phyloP scores from a whole-genome alignment of 2,888 invertebrate genomes.

The Stomorhina lunata region DNA sequence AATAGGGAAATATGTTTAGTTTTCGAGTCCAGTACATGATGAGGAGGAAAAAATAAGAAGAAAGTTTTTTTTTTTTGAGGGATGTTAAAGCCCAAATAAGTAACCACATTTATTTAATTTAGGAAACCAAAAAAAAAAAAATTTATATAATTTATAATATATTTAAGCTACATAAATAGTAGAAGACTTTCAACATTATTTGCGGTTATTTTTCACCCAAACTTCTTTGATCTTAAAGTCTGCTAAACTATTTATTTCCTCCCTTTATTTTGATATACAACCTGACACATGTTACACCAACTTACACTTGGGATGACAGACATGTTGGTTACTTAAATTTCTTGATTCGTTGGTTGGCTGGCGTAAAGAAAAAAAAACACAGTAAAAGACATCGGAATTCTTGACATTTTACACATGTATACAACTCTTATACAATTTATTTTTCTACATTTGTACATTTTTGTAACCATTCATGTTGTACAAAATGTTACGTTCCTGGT shows the following conservation, averaged over 20 bases:
- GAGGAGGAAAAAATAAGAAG: too few species aligned
- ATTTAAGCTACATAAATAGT: background rate
- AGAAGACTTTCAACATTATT: background rate
- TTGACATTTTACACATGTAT: slow-evolving; percentile 51
- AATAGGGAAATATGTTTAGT: too few species aligned
- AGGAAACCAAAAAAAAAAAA: background rate
- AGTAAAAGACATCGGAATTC: slow-evolving; percentile 21
- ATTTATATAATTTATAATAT: background rate
- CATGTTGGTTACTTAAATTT: slow-evolving; percentile 24
- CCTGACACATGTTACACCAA: slow-evolving; percentile 48
- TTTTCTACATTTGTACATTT: background rate
- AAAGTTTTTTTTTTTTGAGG: background rate
- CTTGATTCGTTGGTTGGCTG: slow-evolving; percentile 11
- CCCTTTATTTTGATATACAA: background rate
- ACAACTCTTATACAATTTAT: slow-evolving; percentile 16
- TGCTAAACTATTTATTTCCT: slow-evolving; percentile 1
- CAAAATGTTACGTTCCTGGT: slow-evolving; percentile 2
- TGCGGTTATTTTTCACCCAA: background rate
- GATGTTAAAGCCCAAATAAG: slow-evolving; percentile 48
- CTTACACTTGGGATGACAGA: slow-evolving; percentile 25
- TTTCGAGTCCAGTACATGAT: too few species aligned
- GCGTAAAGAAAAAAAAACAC: background rate
- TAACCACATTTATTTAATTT: slow-evolving; percentile 30
- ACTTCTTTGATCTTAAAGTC: slow-evolving; percentile 16
- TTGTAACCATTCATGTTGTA: background rate